These are phyloP conservation scores for Lordiphosa fenestrarum DNA, from an alignment of 2,888 invertebrate genomes.

Conservation along the genomic window DNA sequence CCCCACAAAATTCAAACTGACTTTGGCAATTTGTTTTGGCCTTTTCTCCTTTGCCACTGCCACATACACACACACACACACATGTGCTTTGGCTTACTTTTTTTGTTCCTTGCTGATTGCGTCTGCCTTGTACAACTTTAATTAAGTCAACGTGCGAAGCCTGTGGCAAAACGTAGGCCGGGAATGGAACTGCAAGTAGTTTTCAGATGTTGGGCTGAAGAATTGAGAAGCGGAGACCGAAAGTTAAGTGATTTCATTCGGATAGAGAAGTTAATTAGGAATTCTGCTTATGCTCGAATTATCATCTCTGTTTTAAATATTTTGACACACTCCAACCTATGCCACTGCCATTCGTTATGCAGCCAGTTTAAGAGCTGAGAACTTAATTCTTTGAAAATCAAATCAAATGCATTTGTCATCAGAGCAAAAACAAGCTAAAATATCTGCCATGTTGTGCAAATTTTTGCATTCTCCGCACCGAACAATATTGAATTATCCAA, in stretches of 20 bases:
- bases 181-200: conserved; percentile 12
- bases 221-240: conserved; percentile 1
- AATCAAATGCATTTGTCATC: conserved; percentile 6
- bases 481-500: conserved; percentile 12
- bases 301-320: not conserved
- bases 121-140: conserved; percentile 67
- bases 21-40: conserved; percentile 74
- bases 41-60: conserved; percentile 53
- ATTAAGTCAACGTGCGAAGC: conserved; percentile 65
- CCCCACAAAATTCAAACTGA: conserved; percentile 36
- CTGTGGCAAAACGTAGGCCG: conserved; percentile 32
- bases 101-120: conserved; percentile 54
- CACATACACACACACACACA: no score
- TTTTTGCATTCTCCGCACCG: no score
- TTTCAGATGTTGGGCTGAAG: conserved; percentile 1
- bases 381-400: conserved; percentile 4
- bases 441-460: no score
- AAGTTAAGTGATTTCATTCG: conserved; percentile 27
- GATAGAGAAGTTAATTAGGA: conserved; percentile 33
- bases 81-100: conserved; percentile 13
- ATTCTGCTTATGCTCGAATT: not conserved
- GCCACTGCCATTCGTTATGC: no score
- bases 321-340: conserved; percentile 10
- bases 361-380: no score
- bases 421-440: no score